Evolutionary conservation across 1,140 invertebrate genomes (phyloP).

Genomic region (Solen grandis): DNA sequence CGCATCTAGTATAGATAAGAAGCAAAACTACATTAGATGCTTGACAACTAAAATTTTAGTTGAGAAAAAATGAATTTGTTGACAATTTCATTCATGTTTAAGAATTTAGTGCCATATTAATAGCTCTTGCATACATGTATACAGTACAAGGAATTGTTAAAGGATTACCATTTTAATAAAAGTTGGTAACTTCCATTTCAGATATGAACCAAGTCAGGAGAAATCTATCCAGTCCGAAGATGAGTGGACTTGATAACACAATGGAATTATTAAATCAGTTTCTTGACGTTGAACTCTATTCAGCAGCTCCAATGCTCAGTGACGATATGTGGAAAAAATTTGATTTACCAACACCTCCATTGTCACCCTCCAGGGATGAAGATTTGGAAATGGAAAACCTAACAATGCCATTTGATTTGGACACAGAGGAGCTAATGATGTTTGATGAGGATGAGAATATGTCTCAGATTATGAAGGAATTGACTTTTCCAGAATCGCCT

Average conservation of each 20-base stretch:
- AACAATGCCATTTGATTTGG: slow-evolving; percentile 53
- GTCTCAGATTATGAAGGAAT: slow-evolving; percentile 27
- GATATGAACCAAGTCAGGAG: slow-evolving; percentile 19
- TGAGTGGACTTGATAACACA: too few species aligned
- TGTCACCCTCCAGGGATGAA: slow-evolving; percentile 69
- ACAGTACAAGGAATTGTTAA: too few species aligned
- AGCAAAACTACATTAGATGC: too few species aligned
- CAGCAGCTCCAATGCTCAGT: slow-evolving; percentile 57
- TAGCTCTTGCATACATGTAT: too few species aligned
- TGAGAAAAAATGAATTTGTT: too few species aligned
- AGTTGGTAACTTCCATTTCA: too few species aligned
- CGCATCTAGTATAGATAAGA: too few species aligned
- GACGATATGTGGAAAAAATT: slow-evolving; percentile 84
- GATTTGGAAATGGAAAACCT: slow-evolving; percentile 61
- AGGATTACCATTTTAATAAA: too few species aligned
- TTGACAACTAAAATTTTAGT: too few species aligned
- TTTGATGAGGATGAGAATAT: slow-evolving; percentile 56
- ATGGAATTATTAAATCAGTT: too few species aligned
- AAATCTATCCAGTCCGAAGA: background rate
- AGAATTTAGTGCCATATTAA: background rate
- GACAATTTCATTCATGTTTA: background rate
- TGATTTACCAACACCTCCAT: slow-evolving; percentile 79
- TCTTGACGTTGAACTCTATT: slow-evolving; percentile 29
- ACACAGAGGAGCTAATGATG: slow-evolving; percentile 44
- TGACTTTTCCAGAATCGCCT: slow-evolving; percentile 64